Evolutionary conservation across 2,113 vertebrate species (phyloP).

Genomic region (Lepus americanus): DNA sequence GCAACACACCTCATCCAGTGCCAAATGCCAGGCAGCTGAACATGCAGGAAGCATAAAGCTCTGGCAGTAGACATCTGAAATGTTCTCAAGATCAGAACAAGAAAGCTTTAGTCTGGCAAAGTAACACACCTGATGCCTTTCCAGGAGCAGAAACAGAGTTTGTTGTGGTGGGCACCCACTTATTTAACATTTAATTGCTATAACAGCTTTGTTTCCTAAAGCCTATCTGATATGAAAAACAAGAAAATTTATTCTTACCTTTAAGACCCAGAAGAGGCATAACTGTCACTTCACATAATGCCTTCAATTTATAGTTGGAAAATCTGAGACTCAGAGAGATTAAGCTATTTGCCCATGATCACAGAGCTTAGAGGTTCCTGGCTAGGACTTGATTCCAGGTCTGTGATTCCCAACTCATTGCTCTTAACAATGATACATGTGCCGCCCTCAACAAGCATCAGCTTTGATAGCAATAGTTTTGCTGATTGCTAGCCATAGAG

Average conservation of each 20-base stretch:
- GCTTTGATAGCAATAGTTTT: neutral
- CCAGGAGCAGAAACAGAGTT: neutral
- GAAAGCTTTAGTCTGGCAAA: constrained; percentile 7
- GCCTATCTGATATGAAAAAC: constrained; percentile 15
- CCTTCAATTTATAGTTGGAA: constrained; percentile 20
- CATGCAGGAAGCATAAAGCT: neutral
- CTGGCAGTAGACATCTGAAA: constrained; percentile 29
- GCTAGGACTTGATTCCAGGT: neutral
- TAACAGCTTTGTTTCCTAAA: constrained; percentile 32
- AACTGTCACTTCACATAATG: constrained; percentile 1
- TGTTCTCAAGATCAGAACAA: constrained; percentile 36
- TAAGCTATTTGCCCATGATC: constrained; percentile 26
- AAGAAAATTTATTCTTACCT: constrained; percentile 22
- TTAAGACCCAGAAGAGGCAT: neutral
- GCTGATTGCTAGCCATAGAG: neutral
- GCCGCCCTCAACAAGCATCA: neutral
- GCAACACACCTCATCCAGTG: neutral
- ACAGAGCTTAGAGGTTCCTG: constrained; percentile 25
- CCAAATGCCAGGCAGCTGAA: neutral
- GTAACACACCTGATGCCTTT: constrained; percentile 45
- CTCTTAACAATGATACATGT: constrained; percentile 7
- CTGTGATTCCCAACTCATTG: neutral
- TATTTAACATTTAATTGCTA: constrained; percentile 41
- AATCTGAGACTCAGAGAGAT: constrained; percentile 10
- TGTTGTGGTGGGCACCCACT: neutral